Evolutionary conservation across 2,797 vertebrate species (phyloP), one percentile per base, ranked within the genome.

Genomic region (Eremophila alpestris): DNA sequence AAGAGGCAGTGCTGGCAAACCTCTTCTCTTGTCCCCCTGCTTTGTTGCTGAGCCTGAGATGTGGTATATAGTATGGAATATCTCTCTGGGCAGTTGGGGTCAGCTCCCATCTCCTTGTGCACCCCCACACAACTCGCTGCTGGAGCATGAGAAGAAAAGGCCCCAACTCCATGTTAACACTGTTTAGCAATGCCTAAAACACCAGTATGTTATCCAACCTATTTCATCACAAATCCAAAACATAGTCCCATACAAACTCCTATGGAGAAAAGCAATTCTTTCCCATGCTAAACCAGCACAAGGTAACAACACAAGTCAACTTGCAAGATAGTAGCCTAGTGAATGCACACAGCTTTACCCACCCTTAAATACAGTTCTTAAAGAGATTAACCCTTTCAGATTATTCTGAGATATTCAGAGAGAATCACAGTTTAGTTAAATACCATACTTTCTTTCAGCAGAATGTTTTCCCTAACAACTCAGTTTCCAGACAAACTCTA

Each of bases 101-200:
- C 68, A 88, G 41, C 40, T 81, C 64, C 36, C 48, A 30, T 8
- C 19, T 32, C 5, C 36, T 32, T 43, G 15, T 13, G 52, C n/a
- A 59, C 2, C 4, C 17, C 21, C n/a, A 77, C 43, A 16, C 0
- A 1, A 51, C 9, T 20, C 0, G 0, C 36, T 69, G 34, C 12
- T 13, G 5, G 20, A 9, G 5, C 22, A 76, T n/a, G n/a, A 84
- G 21, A 45, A 87, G 49, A 67, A 70, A 65, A 84, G 12, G 30
- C 15, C 9, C 10, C 7, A 7, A 4, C 20, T 49, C 40, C 20
- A 32, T 1, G 0, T 40, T n/a, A 83, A 43, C 9, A 24, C 27
- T 43, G 5, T 32, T 79, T 9, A 85, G 23, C 10, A 73, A 32
- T 36, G 62, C 58, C 54, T 60, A 34, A 76, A 87, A 36, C 20